Conservation (phyloP, 1,140 invertebrate genomes). For the Hetaerina americana region DNA sequence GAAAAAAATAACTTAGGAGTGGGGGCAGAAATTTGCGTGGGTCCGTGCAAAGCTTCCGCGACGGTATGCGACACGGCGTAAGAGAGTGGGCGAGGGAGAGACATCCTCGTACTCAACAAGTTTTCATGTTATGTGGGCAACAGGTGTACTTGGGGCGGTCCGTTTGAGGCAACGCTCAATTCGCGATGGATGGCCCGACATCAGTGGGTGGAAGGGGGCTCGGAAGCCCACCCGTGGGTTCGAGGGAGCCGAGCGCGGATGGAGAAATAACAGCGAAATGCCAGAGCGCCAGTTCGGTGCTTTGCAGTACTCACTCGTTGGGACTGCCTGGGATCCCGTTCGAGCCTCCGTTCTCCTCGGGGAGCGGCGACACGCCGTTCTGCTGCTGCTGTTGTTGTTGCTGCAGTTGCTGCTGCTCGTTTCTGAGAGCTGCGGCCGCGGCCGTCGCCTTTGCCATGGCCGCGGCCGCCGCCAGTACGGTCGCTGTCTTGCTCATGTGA, state of each 20-base stretch:
- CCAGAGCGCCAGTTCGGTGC: too few species aligned
- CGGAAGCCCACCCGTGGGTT: too few species aligned
- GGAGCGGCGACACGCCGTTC: background rate
- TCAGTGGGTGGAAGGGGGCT: too few species aligned
- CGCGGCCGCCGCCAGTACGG: background rate
- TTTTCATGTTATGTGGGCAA: background rate
- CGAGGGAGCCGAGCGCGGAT: too few species aligned
- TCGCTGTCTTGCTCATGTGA: constrained; percentile 12
- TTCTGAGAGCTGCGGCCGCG: background rate
- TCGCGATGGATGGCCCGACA: background rate
- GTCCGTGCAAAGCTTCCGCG: background rate
- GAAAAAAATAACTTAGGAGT: too few species aligned
- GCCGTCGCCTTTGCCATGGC: background rate
- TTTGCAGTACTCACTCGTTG: background rate
- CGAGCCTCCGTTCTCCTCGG: background rate
- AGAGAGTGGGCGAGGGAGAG: background rate
- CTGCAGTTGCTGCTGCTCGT: background rate
- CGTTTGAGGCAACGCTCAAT: background rate
- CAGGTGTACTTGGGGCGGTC: background rate
- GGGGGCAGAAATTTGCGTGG: too few species aligned
- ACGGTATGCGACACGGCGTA: background rate
- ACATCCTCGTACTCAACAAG: background rate
- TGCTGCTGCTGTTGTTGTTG: too few species aligned
- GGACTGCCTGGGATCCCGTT: background rate
- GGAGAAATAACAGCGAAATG: too few species aligned